Evolutionary conservation across 2,113 vertebrate species (phyloP).

Genomic region (Oceanites oceanicus): DNA sequence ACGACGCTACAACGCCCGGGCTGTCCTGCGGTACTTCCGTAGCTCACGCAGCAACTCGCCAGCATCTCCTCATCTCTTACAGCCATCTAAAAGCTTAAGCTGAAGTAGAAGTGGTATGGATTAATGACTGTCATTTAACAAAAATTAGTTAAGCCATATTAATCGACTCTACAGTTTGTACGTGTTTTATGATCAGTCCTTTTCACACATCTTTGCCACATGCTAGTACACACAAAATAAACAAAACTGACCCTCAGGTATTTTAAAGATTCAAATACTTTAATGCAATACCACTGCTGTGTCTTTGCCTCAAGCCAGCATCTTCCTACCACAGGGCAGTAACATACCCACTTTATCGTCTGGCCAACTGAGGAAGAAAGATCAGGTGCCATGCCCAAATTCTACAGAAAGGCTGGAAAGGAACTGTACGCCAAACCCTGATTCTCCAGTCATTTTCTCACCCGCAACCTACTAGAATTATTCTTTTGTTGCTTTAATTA

Average conservation of each 20-base stretch:
- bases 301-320: not conserved
- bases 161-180: not conserved
- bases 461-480: not conserved
- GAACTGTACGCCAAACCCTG: not conserved
- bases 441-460: not conserved
- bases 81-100: not conserved
- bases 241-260: accelerated
- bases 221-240: not conserved
- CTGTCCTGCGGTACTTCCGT: not conserved
- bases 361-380: not conserved
- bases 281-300: not conserved
- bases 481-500: not conserved
- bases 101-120: not conserved
- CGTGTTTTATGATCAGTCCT: not conserved
- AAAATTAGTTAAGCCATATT: not conserved
- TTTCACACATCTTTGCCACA: not conserved
- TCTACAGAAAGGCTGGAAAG: not conserved
- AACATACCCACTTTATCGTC: not conserved
- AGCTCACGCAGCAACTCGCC: accelerated
- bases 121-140: not conserved
- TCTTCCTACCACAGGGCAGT: not conserved
- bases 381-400: not conserved
- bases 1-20: too few relatives aligned
- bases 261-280: not conserved
- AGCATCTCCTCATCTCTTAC: not conserved